Conservation (phyloP, 1,140 invertebrate species). For the Ephestia elutella region DNA sequence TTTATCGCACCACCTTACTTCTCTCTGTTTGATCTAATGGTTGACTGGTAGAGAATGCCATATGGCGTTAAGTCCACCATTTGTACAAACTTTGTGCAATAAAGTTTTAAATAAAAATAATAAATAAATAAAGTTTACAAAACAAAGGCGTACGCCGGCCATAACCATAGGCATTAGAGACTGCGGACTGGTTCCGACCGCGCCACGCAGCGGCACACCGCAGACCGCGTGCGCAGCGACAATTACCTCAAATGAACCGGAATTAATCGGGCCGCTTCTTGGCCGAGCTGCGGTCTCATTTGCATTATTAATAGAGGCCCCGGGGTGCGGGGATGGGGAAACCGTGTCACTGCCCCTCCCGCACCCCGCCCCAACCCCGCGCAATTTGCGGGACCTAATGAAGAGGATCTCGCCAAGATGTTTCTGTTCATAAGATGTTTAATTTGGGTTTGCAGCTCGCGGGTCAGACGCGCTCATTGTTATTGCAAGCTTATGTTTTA, state of each 20-base stretch:
- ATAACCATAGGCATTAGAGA: conserved; percentile 24
- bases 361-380: conserved; percentile 25
- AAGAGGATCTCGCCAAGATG: conserved; percentile 69
- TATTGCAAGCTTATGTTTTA: conserved; percentile 50
- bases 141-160: background rate
- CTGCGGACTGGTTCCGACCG: conserved; percentile 8
- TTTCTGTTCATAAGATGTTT: conserved; percentile 72
- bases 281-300: conserved; percentile 71
- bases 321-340: conserved; percentile 19
- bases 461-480: conserved; percentile 66
- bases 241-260: conserved; percentile 74
- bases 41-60: too few species aligned
- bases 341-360: conserved; percentile 42
- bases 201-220: conserved; percentile 28
- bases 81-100: too few species aligned
- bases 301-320: conserved; percentile 72
- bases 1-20: too few species aligned
- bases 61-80: too few species aligned
- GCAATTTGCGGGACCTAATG: conserved; percentile 69
- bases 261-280: conserved; percentile 73
- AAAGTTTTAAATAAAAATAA: too few species aligned
- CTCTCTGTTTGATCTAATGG: too few species aligned
- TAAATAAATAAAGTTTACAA: background rate
- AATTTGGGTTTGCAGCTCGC: conserved; percentile 68
- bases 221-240: conserved; percentile 63